phyloP scores from a whole-genome alignment of 92 coral and sea anemone genomes.

The Meandrina meandrites region DNA sequence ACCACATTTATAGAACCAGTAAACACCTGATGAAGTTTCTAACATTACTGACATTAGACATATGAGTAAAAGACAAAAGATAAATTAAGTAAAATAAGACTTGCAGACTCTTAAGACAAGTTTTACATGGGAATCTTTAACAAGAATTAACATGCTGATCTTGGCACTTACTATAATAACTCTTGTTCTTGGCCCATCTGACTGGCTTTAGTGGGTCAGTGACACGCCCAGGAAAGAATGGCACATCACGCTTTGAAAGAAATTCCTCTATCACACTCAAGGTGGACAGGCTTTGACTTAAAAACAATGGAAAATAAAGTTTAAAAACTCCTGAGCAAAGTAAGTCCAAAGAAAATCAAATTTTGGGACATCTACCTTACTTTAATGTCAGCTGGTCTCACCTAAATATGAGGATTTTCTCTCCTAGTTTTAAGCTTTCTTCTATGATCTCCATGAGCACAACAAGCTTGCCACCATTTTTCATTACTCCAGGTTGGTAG shows the following conservation, averaged over 20 bases:
- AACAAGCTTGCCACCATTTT: constrained; percentile 90
- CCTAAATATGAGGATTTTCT: constrained; percentile 91
- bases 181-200: constrained; percentile 90
- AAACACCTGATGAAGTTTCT: too few species aligned
- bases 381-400: constrained; percentile 1
- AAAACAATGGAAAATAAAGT: neutral
- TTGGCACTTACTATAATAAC: constrained; percentile 77
- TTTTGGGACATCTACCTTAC: too few species aligned
- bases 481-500: constrained; percentile 74
- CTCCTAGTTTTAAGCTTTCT: constrained; percentile 81
- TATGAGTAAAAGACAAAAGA: too few species aligned
- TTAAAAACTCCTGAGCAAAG: neutral
- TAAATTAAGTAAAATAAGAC: neutral
- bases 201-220: constrained; percentile 52
- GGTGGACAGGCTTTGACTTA: constrained; percentile 94
- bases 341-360: too few species aligned
- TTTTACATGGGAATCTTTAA: too few species aligned
- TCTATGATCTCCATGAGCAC: constrained; percentile 84
- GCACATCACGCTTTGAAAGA: constrained; percentile 74
- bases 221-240: constrained; percentile 75
- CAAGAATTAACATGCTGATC: neutral
- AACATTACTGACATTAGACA: too few species aligned
- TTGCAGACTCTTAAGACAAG: neutral
- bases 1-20: too few species aligned
- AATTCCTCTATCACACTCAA: constrained; percentile 90